Conservation (phyloP, 2,113 vertebrate species). For the Monarcha castaneiventris region DNA sequence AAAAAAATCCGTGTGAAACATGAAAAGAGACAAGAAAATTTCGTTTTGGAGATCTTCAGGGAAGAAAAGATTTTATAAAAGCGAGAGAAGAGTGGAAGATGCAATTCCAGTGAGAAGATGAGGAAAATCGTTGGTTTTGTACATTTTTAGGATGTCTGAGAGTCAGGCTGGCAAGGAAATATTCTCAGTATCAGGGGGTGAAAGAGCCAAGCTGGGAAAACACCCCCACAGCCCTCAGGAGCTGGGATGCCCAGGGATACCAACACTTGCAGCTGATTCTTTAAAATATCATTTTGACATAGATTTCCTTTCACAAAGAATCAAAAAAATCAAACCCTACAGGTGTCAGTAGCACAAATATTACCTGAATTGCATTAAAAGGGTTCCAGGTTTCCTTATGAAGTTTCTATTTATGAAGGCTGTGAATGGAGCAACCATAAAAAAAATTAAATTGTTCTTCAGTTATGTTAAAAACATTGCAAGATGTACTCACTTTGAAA, state of each 20-base stretch:
- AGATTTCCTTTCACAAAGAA: neutral
- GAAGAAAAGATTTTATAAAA: neutral
- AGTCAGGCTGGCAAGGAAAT: neutral
- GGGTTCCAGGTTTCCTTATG: neutral
- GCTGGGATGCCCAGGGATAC: neutral
- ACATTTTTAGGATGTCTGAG: neutral
- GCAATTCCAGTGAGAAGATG: neutral
- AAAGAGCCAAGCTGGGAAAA: neutral
- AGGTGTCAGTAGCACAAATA: neutral
- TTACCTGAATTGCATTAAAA: neutral
- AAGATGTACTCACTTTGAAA: neutral
- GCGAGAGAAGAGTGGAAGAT: neutral
- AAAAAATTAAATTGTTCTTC: neutral
- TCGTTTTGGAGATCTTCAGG: neutral
- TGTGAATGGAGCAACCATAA: neutral
- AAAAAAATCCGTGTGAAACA: neutral
- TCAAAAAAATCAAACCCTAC: neutral
- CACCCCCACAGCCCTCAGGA: neutral
- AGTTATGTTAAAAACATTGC: neutral
- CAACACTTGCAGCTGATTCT: neutral
- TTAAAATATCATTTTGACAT: neutral
- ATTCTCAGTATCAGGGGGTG: neutral
- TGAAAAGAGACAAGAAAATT: neutral
- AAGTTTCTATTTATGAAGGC: neutral
- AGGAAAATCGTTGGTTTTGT: neutral